Evolutionary conservation across 2,797 vertebrate genomes (phyloP).

Genomic region (Cirrhinus molitorella): DNA sequence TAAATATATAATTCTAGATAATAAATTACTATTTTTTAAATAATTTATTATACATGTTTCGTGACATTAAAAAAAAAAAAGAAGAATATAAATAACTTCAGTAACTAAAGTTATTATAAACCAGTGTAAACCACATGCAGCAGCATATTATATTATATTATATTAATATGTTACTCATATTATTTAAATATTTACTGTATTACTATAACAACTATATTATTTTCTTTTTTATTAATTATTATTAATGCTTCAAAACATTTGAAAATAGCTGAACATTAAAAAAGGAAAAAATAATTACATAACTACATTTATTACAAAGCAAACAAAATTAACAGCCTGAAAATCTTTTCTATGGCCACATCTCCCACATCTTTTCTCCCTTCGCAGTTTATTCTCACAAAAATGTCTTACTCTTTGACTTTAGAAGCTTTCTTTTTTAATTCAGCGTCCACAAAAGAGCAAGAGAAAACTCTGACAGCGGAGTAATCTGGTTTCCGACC

Average conservation of each 20-base stretch:
- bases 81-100: not conserved
- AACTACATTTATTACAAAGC: no score
- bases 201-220: not conserved
- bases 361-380: not conserved
- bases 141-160: no score
- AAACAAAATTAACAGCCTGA: no score
- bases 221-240: not conserved
- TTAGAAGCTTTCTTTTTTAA: not conserved
- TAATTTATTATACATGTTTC: no score
- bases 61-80: no score
- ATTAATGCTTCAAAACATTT: not conserved
- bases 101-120: not conserved
- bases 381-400: not conserved
- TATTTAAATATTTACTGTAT: not conserved
- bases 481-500: conserved; percentile 36
- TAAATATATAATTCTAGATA: no score
- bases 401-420: not conserved
- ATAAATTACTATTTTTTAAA: no score
- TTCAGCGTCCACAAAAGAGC: not conserved
- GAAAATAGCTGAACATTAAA: not conserved
- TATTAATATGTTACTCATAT: not conserved
- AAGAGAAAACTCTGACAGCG: conserved; percentile 15
- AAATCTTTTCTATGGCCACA: not conserved
- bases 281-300: no score
- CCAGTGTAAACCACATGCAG: not conserved